These are phyloP conservation scores for Zosterops japonicus DNA, from an alignment of 2,113 vertebrate genomes.

Conservation along the genomic window DNA sequence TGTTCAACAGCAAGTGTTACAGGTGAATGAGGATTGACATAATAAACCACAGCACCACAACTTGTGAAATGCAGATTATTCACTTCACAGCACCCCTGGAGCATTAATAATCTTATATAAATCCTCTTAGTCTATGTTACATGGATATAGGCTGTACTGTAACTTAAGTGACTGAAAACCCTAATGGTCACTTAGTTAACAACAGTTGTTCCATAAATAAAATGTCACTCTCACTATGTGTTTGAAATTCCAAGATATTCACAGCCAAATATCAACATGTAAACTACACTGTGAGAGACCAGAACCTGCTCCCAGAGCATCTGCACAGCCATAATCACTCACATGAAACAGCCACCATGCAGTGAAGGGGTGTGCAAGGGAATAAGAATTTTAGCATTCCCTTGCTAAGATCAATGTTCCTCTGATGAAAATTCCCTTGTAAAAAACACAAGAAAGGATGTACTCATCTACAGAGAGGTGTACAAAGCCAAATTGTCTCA, in stretches of 20 bases:
- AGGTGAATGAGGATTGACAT: conserved; percentile 13
- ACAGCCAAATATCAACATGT: background rate
- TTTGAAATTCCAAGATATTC: background rate
- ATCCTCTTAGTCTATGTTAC: conserved; percentile 13
- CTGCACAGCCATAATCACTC: background rate
- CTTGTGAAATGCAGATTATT: conserved; percentile 31
- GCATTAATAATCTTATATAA: conserved; percentile 5
- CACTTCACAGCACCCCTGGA: conserved; percentile 11
- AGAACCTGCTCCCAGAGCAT: background rate
- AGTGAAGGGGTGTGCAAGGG: background rate
- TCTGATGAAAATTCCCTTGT: background rate
- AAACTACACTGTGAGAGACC: background rate
- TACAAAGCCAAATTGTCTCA: background rate
- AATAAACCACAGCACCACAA: background rate
- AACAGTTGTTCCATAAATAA: background rate
- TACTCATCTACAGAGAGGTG: background rate
- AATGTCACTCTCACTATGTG: background rate
- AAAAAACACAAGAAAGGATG: background rate
- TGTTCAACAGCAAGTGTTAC: background rate
- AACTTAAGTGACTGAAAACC: conserved; percentile 15
- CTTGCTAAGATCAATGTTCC: background rate
- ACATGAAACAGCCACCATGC: background rate
- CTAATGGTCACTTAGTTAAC: background rate
- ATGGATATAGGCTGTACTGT: background rate
- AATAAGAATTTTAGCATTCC: background rate